Evolutionary conservation across 2,888 invertebrate species (phyloP).

Genomic region (Selenia dentaria): DNA sequence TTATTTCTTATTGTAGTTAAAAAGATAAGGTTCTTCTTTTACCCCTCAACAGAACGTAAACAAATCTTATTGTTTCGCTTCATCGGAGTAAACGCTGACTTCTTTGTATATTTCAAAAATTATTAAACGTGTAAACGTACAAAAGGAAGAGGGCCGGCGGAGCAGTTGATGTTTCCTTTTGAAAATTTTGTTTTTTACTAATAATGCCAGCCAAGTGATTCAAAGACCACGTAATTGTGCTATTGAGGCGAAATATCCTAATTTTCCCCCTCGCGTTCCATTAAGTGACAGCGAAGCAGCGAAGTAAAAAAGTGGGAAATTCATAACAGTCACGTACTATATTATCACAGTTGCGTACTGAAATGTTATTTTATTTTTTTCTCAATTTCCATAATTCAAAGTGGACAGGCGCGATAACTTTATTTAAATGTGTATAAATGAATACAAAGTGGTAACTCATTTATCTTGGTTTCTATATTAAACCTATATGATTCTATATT

Average conservation of each 20-base stretch:
- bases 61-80: conserved; percentile 28
- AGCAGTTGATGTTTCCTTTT: conserved; percentile 35
- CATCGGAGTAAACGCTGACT: conserved; percentile 26
- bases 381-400: conserved; percentile 30
- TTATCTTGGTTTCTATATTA: no score
- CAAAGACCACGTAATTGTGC: conserved; percentile 58
- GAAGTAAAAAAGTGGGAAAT: conserved; percentile 54
- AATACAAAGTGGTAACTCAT: no score
- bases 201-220: conserved; percentile 48
- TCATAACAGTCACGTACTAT: conserved; percentile 63
- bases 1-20: conserved; percentile 12
- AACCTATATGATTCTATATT: no score
- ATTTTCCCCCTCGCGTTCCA: conserved; percentile 57
- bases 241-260: conserved; percentile 57
- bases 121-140: conserved; percentile 29
- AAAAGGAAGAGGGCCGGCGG: conserved; percentile 25
- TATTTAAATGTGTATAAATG: no score
- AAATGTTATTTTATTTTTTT: conserved; percentile 51
- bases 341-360: conserved; percentile 62
- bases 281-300: conserved; percentile 60
- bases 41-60: conserved; percentile 20
- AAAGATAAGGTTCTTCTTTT: conserved; percentile 15
- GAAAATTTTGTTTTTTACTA: conserved; percentile 41
- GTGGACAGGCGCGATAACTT: conserved; percentile 9
- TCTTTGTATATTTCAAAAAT: conserved; percentile 25